These are phyloP conservation scores for Lepidurus arcticus DNA, from an alignment of 1,140 invertebrate genomes.

Conservation along the genomic window DNA sequence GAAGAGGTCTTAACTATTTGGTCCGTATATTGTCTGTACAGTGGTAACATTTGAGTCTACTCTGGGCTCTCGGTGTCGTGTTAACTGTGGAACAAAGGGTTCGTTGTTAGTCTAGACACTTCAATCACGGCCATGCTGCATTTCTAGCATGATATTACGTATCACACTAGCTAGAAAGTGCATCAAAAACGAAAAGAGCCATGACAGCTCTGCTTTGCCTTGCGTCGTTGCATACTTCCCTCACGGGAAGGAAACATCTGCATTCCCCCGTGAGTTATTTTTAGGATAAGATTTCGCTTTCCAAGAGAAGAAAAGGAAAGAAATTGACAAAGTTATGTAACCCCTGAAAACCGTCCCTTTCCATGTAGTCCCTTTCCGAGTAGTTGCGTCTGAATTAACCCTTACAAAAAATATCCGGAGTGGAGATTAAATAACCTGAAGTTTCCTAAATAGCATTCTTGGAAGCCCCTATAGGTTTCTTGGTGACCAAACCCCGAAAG, in stretches of 20 bases:
- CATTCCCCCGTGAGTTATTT: background rate
- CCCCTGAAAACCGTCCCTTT: background rate
- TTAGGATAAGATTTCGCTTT: background rate
- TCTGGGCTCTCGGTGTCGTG: background rate
- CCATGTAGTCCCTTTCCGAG: no score
- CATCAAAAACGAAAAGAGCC: background rate
- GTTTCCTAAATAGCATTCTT: background rate
- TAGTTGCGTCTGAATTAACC: background rate
- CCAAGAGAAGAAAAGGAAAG: background rate
- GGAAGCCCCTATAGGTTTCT: no score
- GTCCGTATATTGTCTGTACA: background rate
- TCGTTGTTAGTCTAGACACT: background rate
- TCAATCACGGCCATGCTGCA: background rate
- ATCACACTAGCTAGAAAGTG: background rate
- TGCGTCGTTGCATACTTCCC: background rate
- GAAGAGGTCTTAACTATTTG: background rate
- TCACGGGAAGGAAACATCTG: background rate
- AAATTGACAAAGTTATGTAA: background rate
- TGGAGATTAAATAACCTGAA: background rate
- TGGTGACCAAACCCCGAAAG: background rate
- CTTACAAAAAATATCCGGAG: background rate
- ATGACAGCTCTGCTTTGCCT: background rate
- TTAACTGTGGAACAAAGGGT: background rate
- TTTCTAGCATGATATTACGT: background rate
- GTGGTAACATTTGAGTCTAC: background rate